These are phyloP conservation scores for Oscheius sp. DNA, from an alignment of 2,888 invertebrate genomes.

Conservation along the genomic window DNA sequence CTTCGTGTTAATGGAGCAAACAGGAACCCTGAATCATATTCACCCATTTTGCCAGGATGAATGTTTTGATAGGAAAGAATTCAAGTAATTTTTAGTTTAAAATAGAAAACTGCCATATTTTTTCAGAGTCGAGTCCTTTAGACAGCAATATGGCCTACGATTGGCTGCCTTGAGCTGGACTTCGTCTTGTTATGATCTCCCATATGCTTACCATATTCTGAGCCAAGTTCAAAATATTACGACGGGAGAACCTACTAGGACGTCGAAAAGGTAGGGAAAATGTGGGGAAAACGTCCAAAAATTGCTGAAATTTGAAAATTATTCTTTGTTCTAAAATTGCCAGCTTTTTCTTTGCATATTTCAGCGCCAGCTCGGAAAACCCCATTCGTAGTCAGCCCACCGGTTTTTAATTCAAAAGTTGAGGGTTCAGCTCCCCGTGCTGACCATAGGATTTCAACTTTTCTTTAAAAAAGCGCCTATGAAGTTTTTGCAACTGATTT, in stretches of 20 bases:
- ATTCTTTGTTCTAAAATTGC: too few relatives aligned
- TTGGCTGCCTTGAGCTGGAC: constrained; percentile 63
- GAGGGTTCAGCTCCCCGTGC: too few relatives aligned
- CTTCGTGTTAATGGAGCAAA: constrained; percentile 48
- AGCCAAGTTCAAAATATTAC: constrained; percentile 13
- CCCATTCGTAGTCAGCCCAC: too few relatives aligned
- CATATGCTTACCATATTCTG: constrained; percentile 51
- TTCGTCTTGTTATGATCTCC: constrained; percentile 66
- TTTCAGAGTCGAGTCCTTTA: constrained; percentile 37
- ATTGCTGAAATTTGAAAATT: too few relatives aligned
- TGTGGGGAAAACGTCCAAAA: too few relatives aligned
- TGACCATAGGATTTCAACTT: too few relatives aligned
- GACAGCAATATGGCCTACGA: constrained; percentile 48
- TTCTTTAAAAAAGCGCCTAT: too few relatives aligned
- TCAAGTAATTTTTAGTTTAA: constrained; percentile 37
- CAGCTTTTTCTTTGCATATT: too few relatives aligned
- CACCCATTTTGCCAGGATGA: constrained; percentile 40
- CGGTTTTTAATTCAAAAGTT: too few relatives aligned
- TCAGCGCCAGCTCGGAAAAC: too few relatives aligned
- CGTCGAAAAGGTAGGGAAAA: not conserved
- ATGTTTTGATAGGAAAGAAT: constrained; percentile 48
- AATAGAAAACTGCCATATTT: not conserved
- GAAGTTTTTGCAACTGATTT: too few relatives aligned
- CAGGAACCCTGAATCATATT: constrained; percentile 29
- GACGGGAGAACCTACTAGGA: constrained; percentile 21